Conservation (phyloP, 2,113 vertebrate genomes). For the Prunella himalayana region DNA sequence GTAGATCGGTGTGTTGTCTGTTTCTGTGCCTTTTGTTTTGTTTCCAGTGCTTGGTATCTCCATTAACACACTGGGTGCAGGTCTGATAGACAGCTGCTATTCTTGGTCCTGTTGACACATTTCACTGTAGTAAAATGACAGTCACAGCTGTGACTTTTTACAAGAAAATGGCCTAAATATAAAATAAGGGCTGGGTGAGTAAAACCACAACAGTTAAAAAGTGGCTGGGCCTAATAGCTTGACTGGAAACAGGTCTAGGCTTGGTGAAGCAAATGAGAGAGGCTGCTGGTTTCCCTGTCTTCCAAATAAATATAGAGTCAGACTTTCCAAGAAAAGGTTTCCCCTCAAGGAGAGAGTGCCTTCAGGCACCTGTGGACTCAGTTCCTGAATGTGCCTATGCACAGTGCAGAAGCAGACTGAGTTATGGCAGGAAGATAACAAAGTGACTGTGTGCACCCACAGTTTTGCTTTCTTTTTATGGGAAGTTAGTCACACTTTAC, state of each 20-base stretch:
- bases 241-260: slow-evolving; percentile 27
- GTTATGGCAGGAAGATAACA: neutral
- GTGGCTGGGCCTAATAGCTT: neutral
- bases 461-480: slow-evolving; percentile 9
- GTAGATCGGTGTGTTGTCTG: slow-evolving; percentile 20
- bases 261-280: slow-evolving; percentile 7
- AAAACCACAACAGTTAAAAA: slow-evolving; percentile 43
- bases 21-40: slow-evolving; percentile 51
- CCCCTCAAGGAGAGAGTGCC: neutral
- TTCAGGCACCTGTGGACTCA: neutral
- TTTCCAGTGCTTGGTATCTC: slow-evolving; percentile 46
- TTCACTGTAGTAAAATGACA: slow-evolving; percentile 59
- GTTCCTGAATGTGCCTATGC: neutral
- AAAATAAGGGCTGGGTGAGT: slow-evolving; percentile 39
- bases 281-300: neutral
- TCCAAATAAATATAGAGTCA: neutral
- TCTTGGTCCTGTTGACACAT: slow-evolving; percentile 68
- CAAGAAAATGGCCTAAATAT: slow-evolving; percentile 66
- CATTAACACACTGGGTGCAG: slow-evolving; percentile 55
- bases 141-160: slow-evolving; percentile 66
- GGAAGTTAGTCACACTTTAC: slow-evolving; percentile 22
- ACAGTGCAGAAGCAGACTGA: neutral
- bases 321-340: slow-evolving; percentile 14
- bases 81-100: slow-evolving; percentile 71
- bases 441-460: neutral